phyloP scores from a whole-genome alignment of 2,888 invertebrate species.

The Drosophila cracens region DNA sequence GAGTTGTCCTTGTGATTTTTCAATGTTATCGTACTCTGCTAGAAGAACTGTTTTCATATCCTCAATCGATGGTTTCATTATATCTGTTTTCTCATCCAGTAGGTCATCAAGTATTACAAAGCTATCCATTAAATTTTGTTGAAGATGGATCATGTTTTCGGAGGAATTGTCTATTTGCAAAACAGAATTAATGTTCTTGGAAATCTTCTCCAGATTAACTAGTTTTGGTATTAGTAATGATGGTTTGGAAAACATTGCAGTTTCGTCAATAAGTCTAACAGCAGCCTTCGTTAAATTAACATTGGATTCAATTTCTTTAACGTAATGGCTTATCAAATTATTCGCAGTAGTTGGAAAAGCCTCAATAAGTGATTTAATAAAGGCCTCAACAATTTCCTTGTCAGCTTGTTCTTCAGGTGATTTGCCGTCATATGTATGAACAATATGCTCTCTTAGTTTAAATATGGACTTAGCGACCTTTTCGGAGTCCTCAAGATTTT shows the following conservation, averaged over 20 bases:
- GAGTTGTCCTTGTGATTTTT: slow-evolving; percentile 31
- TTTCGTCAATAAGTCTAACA: too few relatives aligned
- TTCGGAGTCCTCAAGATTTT: slow-evolving; percentile 46
- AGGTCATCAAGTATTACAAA: slow-evolving; percentile 79
- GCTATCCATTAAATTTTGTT: slow-evolving; percentile 79
- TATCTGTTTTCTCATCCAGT: slow-evolving; percentile 32
- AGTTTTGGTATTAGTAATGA: slow-evolving; percentile 51
- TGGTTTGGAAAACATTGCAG: too few relatives aligned
- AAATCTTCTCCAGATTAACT: slow-evolving; percentile 51
- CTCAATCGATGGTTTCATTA: slow-evolving; percentile 50
- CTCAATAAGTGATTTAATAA: slow-evolving; percentile 52
- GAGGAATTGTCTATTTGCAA: slow-evolving; percentile 69
- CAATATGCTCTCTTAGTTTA: slow-evolving; percentile 78
- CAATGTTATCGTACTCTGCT: slow-evolving; percentile 66
- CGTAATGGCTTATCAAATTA: too few relatives aligned
- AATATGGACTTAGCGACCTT: slow-evolving; percentile 71
- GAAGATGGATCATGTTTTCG: slow-evolving; percentile 75
- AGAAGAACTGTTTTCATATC: slow-evolving; percentile 55
- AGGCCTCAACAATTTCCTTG: slow-evolving; percentile 45
- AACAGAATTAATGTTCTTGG: slow-evolving; percentile 40
- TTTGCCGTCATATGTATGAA: slow-evolving; percentile 81
- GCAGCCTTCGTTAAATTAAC: too few relatives aligned
- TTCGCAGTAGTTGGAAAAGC: too few relatives aligned
- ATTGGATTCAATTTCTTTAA: too few relatives aligned
- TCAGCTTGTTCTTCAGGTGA: slow-evolving; percentile 38